phyloP scores from a whole-genome alignment of 2,113 vertebrate genomes.

The Atractosteus spatula region DNA sequence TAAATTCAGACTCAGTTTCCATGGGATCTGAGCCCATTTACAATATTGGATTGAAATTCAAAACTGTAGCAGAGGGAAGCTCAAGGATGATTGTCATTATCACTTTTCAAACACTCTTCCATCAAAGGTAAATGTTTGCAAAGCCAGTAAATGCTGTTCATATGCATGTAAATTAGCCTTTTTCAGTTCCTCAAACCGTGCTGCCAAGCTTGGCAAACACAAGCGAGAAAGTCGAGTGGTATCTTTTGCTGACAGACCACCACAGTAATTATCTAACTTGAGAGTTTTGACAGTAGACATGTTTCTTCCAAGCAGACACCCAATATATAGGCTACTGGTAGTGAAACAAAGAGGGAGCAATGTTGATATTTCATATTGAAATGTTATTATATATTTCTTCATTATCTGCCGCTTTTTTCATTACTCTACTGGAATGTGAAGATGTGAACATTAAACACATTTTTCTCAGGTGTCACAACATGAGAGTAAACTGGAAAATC shows the following conservation, averaged over 20 bases:
- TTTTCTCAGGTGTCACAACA: slow-evolving; percentile 20
- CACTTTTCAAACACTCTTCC: too few relatives aligned
- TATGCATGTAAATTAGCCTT: too few relatives aligned
- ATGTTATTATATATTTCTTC: slow-evolving; percentile 15
- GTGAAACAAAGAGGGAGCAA: neutral
- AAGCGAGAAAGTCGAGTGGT: slow-evolving; percentile 1
- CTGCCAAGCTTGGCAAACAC: too few relatives aligned
- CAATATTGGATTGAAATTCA: too few relatives aligned
- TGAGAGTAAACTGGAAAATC: slow-evolving; percentile 16
- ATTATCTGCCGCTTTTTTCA: slow-evolving; percentile 1
- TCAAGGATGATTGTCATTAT: too few relatives aligned
- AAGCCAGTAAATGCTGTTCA: too few relatives aligned
- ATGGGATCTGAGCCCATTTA: too few relatives aligned
- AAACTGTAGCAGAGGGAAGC: too few relatives aligned
- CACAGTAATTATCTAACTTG: slow-evolving; percentile 12
- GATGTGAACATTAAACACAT: slow-evolving; percentile 13
- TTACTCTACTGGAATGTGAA: neutral
- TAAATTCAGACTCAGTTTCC: too few relatives aligned
- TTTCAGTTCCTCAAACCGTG: too few relatives aligned
- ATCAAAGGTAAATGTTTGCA: too few relatives aligned
- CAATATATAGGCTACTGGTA: neutral
- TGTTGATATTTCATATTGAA: neutral
- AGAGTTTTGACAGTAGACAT: neutral
- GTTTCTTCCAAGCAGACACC: neutral
- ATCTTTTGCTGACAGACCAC: neutral